A percentile compares a stretch with the other conserved stretches of the same genome.
Evolutionary conservation across 2,888 invertebrate genomes (phyloP).

Genomic region (Galeopsomyia nigrocyanea): DNA sequence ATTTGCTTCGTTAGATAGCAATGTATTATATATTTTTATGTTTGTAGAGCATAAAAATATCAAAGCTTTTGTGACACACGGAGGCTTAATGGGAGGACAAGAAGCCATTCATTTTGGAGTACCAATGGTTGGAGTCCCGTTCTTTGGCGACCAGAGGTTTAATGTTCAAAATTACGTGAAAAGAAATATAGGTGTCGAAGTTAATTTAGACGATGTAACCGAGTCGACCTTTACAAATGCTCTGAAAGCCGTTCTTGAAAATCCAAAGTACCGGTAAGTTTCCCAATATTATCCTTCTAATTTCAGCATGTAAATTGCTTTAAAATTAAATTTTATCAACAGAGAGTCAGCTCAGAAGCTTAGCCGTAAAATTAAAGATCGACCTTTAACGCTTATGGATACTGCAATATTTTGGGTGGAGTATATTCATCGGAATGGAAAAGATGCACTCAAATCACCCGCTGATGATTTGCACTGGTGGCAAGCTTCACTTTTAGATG

Average conservation of each 20-base stretch:
- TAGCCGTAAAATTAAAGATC: slow-evolving; percentile 63
- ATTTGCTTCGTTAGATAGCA: background rate
- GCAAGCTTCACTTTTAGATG: slow-evolving; percentile 69
- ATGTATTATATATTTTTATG: too few relatives aligned
- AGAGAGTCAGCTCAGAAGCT: background rate
- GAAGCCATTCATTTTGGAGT: slow-evolving; percentile 55
- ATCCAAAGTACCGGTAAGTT: slow-evolving; percentile 63
- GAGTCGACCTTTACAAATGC: slow-evolving; percentile 62
- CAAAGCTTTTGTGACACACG: slow-evolving; percentile 56
- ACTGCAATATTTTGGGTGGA: slow-evolving; percentile 79
- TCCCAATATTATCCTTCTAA: too few relatives aligned
- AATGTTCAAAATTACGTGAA: slow-evolving; percentile 54
- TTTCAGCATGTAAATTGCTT: too few relatives aligned
- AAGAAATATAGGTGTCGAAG: slow-evolving; percentile 50
- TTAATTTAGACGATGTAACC: slow-evolving; percentile 55
- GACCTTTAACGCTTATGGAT: slow-evolving; percentile 73
- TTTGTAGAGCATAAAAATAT: slow-evolving; percentile 57
- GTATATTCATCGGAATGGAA: slow-evolving; percentile 71
- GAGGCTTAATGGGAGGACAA: slow-evolving; percentile 55
- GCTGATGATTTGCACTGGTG: slow-evolving; percentile 66
- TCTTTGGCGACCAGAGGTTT: slow-evolving; percentile 56
- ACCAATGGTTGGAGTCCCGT: slow-evolving; percentile 57
- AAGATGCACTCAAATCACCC: slow-evolving; percentile 64
- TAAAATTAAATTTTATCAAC: too few relatives aligned
- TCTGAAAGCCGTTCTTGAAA: slow-evolving; percentile 62